These are phyloP conservation scores for Drosophila flavopinicola DNA, from an alignment of 2,888 invertebrate genomes.

Conservation along the genomic window DNA sequence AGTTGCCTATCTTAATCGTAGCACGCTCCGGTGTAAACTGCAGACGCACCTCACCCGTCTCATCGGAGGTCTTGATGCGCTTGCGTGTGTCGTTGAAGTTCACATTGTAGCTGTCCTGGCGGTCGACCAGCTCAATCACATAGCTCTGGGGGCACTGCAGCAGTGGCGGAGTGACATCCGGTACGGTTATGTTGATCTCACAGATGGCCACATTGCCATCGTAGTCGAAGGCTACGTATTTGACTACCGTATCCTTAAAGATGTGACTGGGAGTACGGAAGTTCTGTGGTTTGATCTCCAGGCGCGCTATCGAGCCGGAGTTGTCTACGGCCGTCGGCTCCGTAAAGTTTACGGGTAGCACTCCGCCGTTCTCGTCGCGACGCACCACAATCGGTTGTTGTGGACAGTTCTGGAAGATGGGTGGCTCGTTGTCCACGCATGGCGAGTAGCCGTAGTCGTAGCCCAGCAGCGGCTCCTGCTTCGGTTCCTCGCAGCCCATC, in stretches of 20 bases:
- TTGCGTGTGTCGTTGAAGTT: conserved; percentile 95
- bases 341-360: conserved; percentile 95
- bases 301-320: conserved; percentile 95
- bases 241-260: conserved; percentile 95
- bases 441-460: conserved; percentile 97
- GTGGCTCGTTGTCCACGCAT: conserved; percentile 97
- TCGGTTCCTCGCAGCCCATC: conserved; percentile 97
- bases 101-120: conserved; percentile 94
- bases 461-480: conserved; percentile 92
- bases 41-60: conserved; percentile 94
- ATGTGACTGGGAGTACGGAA: conserved; percentile 94
- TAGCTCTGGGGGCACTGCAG: conserved; percentile 97
- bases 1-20: conserved; percentile 92
- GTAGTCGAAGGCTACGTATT: conserved; percentile 98
- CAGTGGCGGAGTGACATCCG: conserved; percentile 95
- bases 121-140: conserved; percentile 95
- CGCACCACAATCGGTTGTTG: conserved; percentile 95
- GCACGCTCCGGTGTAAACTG: conserved; percentile 93
- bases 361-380: conserved; percentile 94
- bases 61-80: conserved; percentile 93
- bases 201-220: conserved; percentile 99
- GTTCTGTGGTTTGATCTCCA: conserved; percentile 96
- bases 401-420: conserved; percentile 98
- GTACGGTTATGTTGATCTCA: conserved; percentile 97
- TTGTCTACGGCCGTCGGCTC: conserved; percentile 98